Evolutionary conservation across 1,140 invertebrate species (phyloP).

Genomic region (Colletes gigas): DNA sequence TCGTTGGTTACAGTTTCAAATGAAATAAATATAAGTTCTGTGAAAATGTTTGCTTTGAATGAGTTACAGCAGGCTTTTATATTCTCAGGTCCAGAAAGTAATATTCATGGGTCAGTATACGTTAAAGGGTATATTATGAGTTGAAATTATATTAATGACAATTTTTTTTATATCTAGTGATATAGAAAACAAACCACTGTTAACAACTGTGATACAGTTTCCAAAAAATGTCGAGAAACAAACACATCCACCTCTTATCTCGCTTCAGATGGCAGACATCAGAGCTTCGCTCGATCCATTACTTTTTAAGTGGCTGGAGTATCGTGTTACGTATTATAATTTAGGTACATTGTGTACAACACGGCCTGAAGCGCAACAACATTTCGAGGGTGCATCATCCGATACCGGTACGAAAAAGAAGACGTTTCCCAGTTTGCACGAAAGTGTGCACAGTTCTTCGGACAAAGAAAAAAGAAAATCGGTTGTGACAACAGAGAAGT

Average conservation of each 20-base stretch:
- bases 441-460: constrained; percentile 79
- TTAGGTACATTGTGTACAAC: constrained; percentile 58
- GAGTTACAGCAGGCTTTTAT: constrained; percentile 82
- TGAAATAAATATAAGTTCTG: constrained; percentile 74
- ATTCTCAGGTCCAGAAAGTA: constrained; percentile 82
- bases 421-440: constrained; percentile 77
- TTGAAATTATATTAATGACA: constrained; percentile 12
- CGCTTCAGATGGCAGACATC: constrained; percentile 83
- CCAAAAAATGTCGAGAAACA: constrained; percentile 79
- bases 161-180: constrained; percentile 64
- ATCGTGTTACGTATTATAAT: constrained; percentile 78
- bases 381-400: constrained; percentile 71
- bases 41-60: constrained; percentile 81
- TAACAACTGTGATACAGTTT: constrained; percentile 81
- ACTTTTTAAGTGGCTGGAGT: constrained; percentile 84
- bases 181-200: constrained; percentile 71
- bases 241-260: constrained; percentile 82
- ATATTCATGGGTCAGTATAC: constrained; percentile 61
- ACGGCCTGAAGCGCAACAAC: constrained; percentile 62
- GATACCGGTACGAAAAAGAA: constrained; percentile 75
- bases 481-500: constrained; percentile 70
- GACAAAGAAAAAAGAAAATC: constrained; percentile 76
- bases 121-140: background rate
- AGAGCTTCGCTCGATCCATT: constrained; percentile 84
- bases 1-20: constrained; percentile 77